Conservation (phyloP, 2,113 vertebrate species). For the Nyctereutes procyonoides region DNA sequence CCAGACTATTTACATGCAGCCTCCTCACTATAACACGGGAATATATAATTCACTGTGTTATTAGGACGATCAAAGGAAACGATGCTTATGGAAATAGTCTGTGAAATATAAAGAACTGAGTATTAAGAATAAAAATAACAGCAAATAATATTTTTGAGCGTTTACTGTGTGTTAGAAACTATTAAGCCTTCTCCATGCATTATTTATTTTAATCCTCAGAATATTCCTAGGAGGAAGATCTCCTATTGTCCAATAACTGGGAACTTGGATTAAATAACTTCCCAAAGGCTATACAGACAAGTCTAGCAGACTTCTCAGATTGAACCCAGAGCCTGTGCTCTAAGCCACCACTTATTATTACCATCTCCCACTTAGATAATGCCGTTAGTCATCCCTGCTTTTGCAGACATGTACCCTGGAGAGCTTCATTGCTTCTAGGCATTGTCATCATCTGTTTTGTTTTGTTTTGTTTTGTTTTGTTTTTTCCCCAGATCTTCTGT, state of each 20-base stretch:
- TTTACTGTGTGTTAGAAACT: background rate
- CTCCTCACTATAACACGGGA: background rate
- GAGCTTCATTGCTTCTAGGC: background rate
- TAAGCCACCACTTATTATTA: background rate
- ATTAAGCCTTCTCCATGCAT: background rate
- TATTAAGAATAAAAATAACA: background rate
- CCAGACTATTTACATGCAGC: background rate
- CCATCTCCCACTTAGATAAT: accelerated
- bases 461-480: background rate
- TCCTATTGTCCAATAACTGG: background rate
- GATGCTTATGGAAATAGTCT: background rate
- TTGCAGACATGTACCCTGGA: accelerated
- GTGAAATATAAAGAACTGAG: background rate
- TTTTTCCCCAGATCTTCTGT: background rate
- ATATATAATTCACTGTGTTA: background rate
- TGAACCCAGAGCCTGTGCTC: background rate
- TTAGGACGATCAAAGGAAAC: background rate
- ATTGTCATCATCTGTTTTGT: background rate
- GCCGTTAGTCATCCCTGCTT: background rate
- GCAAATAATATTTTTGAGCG: background rate
- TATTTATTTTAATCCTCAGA: background rate
- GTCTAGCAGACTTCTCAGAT: background rate
- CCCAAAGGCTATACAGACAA: too few species aligned
- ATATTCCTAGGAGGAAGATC: background rate
- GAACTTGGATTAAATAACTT: background rate